A percentile compares a stretch with the other conserved stretches of the same genome.
Evolutionary conservation across 2,113 vertebrate genomes (phyloP).

Genomic region (Connochaetes taurinus): DNA sequence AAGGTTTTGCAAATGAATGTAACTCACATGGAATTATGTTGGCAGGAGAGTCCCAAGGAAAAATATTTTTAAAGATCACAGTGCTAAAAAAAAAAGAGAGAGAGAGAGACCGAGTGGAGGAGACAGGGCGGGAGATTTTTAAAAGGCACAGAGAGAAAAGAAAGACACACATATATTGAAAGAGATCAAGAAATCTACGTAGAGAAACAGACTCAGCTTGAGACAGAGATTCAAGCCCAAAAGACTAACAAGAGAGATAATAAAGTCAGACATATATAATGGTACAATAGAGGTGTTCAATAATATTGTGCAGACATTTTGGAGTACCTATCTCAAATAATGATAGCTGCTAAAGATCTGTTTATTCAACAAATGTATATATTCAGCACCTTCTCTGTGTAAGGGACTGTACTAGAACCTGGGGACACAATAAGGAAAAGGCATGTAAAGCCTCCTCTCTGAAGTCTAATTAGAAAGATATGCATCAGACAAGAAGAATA

Average conservation of each 20-base stretch:
- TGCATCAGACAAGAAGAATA: background rate
- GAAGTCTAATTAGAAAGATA: background rate
- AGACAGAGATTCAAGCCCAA: background rate
- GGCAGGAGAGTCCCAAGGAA: slow-evolving; percentile 55
- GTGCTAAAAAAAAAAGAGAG: background rate
- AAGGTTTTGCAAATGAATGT: slow-evolving; percentile 80
- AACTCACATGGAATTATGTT: slow-evolving; percentile 78
- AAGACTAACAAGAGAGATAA: background rate
- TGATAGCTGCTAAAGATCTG: background rate
- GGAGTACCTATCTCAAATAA: background rate
- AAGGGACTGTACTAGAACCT: background rate
- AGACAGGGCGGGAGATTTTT: background rate
- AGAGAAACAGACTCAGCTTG: background rate
- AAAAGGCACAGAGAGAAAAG: background rate
- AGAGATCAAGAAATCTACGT: background rate
- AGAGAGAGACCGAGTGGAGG: background rate
- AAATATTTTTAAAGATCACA: background rate
- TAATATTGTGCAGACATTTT: background rate
- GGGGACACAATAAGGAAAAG: background rate
- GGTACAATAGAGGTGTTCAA: background rate
- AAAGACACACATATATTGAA: background rate
- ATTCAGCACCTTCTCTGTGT: background rate
- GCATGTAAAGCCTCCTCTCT: background rate
- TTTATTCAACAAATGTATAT: background rate
- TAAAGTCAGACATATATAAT: background rate